A percentile compares a stretch with the other conserved stretches of the same genome.
phyloP scores from a whole-genome alignment of 1,140 invertebrate species.

The Vollenhovia emeryi region DNA sequence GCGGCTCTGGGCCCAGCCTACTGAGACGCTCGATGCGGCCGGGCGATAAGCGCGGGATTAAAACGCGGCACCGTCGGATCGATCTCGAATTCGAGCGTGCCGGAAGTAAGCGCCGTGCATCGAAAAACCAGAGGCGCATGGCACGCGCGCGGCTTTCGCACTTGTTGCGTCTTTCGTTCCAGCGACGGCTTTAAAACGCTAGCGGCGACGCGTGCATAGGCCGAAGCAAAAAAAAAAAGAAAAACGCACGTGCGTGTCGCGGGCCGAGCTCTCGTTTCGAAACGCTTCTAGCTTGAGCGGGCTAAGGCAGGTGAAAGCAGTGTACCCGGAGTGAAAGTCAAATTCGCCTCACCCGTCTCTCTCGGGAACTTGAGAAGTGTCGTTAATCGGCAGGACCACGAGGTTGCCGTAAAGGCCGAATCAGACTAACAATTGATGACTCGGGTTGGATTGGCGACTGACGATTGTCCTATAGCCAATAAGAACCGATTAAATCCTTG shows the following conservation, averaged over 20 bases:
- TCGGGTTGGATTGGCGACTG: no score
- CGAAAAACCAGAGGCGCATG: background rate
- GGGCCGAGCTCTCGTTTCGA: constrained; percentile 56
- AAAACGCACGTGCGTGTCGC: background rate
- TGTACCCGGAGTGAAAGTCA: constrained; percentile 68
- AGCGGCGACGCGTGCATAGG: background rate
- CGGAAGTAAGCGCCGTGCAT: background rate
- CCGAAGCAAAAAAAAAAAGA: background rate
- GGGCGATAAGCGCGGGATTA: constrained; percentile 9
- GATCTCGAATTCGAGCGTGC: background rate
- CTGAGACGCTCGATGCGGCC: background rate
- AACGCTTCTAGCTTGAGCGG: constrained; percentile 40
- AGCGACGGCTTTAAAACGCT: background rate
- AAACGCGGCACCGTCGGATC: background rate
- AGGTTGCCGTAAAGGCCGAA: background rate
- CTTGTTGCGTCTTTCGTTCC: background rate
- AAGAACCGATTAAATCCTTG: no score
- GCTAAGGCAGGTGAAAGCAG: constrained; percentile 60
- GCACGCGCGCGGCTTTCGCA: background rate
- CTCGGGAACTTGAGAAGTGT: constrained; percentile 9
- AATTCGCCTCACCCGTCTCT: constrained; percentile 43
- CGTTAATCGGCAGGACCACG: constrained; percentile 52
- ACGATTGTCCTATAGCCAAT: no score
- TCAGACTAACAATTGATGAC: no score
- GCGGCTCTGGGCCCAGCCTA: background rate